Evolutionary conservation across 1,140 invertebrate species (phyloP).

Genomic region (Cherax quadricarinatus): DNA sequence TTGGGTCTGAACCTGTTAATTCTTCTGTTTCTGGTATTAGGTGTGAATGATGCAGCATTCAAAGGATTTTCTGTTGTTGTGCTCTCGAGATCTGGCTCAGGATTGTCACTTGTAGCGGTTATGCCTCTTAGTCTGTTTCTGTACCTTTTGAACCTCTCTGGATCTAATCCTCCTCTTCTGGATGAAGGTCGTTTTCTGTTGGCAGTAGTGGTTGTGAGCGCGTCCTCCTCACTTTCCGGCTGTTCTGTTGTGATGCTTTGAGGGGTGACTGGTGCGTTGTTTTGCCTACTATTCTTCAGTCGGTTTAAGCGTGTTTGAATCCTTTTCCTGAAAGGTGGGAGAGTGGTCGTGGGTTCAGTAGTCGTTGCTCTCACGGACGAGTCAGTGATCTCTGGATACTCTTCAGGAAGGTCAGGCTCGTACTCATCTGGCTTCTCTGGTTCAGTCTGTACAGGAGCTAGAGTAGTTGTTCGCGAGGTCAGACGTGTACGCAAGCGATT

Average conservation of each 20-base stretch:
- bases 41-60: neutral
- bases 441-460: neutral
- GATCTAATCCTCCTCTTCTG: neutral
- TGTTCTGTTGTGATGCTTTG: neutral
- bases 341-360: slow-evolving; percentile 34
- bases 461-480: slow-evolving; percentile 17
- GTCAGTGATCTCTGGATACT: neutral
- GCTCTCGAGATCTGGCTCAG: neutral
- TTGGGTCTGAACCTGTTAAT: slow-evolving; percentile 34
- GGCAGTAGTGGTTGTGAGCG: neutral
- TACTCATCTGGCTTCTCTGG: neutral
- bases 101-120: neutral
- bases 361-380: neutral
- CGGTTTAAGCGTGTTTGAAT: slow-evolving; percentile 38
- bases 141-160: slow-evolving; percentile 23
- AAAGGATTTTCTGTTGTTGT: neutral
- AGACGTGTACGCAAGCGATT: slow-evolving; percentile 35
- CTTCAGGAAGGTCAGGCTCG: slow-evolving; percentile 19
- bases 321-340: slow-evolving; percentile 47
- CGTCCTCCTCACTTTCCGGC: neutral
- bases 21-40: neutral
- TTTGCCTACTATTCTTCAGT: slow-evolving; percentile 24
- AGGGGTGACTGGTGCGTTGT: neutral
- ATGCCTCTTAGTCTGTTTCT: slow-evolving; percentile 23
- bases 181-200: neutral